Evolutionary conservation across 35 echinoderm and acorn worm species (phyloP).

Genomic region (Nesometra sesokonis): DNA sequence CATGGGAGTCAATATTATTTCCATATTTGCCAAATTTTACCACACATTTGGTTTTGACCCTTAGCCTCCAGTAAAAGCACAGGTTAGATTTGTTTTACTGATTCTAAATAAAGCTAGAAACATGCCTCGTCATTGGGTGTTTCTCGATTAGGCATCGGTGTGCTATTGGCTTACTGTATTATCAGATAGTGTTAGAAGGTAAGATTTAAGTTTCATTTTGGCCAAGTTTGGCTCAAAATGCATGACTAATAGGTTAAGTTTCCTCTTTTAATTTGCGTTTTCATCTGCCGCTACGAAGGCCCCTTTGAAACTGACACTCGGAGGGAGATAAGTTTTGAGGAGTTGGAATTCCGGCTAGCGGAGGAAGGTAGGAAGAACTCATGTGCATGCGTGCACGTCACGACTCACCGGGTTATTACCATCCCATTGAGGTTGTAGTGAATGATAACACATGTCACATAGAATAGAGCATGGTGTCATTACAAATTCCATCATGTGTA

Average conservation of each 20-base stretch:
- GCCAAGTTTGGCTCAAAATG: background rate
- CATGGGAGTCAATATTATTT: too few species aligned
- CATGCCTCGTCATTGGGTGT: background rate
- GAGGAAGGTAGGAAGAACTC: constrained; percentile 42
- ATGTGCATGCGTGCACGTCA: background rate
- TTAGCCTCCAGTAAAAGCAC: too few species aligned
- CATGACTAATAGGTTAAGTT: background rate
- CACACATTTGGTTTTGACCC: too few species aligned
- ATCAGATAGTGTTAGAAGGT: background rate
- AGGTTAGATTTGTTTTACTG: too few species aligned
- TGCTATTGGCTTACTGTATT: background rate
- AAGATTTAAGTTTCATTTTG: background rate
- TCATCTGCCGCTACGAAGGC: background rate
- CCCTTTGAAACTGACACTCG: background rate
- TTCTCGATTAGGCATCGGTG: background rate
- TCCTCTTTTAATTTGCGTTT: background rate
- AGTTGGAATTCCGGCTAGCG: constrained; percentile 79
- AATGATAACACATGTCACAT: background rate
- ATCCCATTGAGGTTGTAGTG: background rate
- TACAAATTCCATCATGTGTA: too few species aligned
- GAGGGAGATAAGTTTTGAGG: constrained; percentile 76
- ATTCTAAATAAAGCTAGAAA: background rate
- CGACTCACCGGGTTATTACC: background rate
- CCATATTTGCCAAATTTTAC: too few species aligned
- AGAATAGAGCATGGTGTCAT: background rate